These are phyloP conservation scores for Gryon sp. DNA, from an alignment of 1,140 invertebrate genomes.

Conservation along the genomic window DNA sequence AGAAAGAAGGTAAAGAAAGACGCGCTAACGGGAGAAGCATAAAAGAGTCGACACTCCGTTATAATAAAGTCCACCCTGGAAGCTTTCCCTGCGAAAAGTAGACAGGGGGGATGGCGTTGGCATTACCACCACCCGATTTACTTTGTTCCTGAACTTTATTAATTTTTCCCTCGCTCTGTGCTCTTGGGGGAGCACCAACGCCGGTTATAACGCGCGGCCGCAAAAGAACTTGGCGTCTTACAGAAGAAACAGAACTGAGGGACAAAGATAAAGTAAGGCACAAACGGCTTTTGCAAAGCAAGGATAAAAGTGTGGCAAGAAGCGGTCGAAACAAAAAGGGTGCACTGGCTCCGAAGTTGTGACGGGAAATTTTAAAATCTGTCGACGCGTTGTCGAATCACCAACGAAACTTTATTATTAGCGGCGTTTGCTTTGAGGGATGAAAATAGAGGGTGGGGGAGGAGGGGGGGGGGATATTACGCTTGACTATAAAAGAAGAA, in stretches of 20 bases:
- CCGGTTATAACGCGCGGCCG: constrained; percentile 61
- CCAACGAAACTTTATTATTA: constrained; percentile 80
- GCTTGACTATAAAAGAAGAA: too few species aligned
- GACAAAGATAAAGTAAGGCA: constrained; percentile 33
- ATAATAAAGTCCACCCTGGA: constrained; percentile 78
- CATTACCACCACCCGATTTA: constrained; percentile 79
- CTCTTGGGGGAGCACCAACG: constrained; percentile 69
- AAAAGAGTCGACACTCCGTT: constrained; percentile 79
- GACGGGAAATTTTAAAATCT: constrained; percentile 80
- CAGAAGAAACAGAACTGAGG: constrained; percentile 7
- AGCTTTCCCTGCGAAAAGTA: constrained; percentile 56
- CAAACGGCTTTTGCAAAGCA: constrained; percentile 53
- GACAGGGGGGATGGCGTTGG: constrained; percentile 61
- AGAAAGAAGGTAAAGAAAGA: constrained; percentile 64
- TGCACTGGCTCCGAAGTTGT: constrained; percentile 69
- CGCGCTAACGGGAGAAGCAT: constrained; percentile 70
- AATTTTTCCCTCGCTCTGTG: constrained; percentile 79
- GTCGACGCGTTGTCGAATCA: constrained; percentile 79
- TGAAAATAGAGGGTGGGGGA: neutral
- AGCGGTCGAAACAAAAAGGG: constrained; percentile 62
- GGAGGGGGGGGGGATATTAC: constrained; percentile 8
- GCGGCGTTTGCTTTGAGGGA: constrained; percentile 56
- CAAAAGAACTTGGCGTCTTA: constrained; percentile 56
- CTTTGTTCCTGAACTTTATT: constrained; percentile 81
- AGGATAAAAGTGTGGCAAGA: constrained; percentile 54